Percentiles rank a stretch among this genome's conserved stretches.
These are phyloP conservation scores for Parasteatoda lunata DNA, from an alignment of 2,888 invertebrate genomes.

Conservation along the genomic window DNA sequence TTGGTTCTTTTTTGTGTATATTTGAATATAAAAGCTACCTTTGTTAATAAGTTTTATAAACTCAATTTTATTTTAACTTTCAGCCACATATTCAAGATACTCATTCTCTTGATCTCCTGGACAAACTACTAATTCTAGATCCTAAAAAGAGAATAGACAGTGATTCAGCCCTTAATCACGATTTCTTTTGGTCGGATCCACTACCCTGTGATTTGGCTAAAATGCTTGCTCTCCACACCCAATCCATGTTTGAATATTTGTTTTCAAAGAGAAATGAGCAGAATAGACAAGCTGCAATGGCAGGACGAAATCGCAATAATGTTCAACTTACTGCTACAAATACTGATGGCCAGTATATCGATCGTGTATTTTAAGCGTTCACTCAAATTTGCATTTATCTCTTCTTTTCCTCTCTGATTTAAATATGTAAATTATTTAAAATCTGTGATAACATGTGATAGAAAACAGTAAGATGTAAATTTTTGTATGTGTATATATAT, in stretches of 20 bases:
- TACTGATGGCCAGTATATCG: slow-evolving; percentile 87
- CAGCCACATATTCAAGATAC: slow-evolving; percentile 91
- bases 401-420: too few relatives aligned
- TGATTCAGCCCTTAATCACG: slow-evolving; percentile 95
- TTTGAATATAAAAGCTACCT: too few relatives aligned
- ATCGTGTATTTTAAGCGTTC: slow-evolving; percentile 83
- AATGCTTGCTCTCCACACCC: slow-evolving; percentile 92
- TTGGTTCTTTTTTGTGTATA: too few relatives aligned
- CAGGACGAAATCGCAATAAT: slow-evolving; percentile 24
- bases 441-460: too few relatives aligned
- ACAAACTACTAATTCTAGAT: slow-evolving; percentile 92
- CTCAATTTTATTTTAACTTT: slow-evolving; percentile 45
- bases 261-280: slow-evolving; percentile 77
- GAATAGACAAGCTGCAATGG: slow-evolving; percentile 40
- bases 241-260: slow-evolving; percentile 96
- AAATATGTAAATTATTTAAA: too few relatives aligned
- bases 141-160: slow-evolving; percentile 91
- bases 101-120: slow-evolving; percentile 93
- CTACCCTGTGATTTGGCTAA: slow-evolving; percentile 92
- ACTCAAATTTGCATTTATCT: too few relatives aligned
- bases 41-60: neutral
- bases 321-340: slow-evolving; percentile 73
- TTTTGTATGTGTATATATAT: too few relatives aligned
- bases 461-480: too few relatives aligned
- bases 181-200: slow-evolving; percentile 99